Base-by-base conservation (phyloP, 2,888 invertebrate genomes). In the Diplolepis rosae region DNA sequence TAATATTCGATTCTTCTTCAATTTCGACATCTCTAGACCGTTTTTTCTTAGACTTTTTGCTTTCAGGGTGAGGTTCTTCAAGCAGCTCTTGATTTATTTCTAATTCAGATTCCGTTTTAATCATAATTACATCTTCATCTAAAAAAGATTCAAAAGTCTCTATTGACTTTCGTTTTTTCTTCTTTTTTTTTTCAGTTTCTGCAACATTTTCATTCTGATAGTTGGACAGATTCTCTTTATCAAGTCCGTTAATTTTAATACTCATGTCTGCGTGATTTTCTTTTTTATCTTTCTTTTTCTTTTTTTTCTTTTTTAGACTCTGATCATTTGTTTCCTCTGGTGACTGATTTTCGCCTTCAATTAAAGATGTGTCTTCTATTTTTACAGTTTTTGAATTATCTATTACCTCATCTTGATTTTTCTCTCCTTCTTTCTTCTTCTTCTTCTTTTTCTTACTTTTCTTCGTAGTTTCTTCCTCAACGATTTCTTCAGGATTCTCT, bases 371-470 rank as follows among this genome's bases (percentile, higher is more conserved):
- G 42, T 69, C 9, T 51, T 65, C 32, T 30, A n/a, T n/a, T n/a
- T 50, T n/a, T 2, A 66, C 11, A 27, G 24, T n/a, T 22, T 61
- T 39, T 24, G 4, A 18, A 48, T 6, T 22, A 39, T 70, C 61
- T 69, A 54, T n/a, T 27, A 61, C 7, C 66, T 68, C 35, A 15
- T 45, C n/a, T 39, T 48, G 13, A 48, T 39, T 48, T 66, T 50
- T 30, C 24, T 66, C 51, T 11, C 1, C 65, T 11, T 1, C 65
- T 48, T 66, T 66, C 48, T 18, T 72, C 28, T 65, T 72, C 66
- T 77, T 78, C 69, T 69, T 77, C 30, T 73, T 76, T 15, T 73
- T 74, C 18, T 69, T 71, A 24, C 69, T 75, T 48, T 68, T 75
- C 50, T 24, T 50, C 13, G 45, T 4, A 9, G 35, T 18, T 35